Base-by-base conservation (phyloP, 2,797 vertebrate genomes). In the Pantherophis alleghaniensis region DNA sequence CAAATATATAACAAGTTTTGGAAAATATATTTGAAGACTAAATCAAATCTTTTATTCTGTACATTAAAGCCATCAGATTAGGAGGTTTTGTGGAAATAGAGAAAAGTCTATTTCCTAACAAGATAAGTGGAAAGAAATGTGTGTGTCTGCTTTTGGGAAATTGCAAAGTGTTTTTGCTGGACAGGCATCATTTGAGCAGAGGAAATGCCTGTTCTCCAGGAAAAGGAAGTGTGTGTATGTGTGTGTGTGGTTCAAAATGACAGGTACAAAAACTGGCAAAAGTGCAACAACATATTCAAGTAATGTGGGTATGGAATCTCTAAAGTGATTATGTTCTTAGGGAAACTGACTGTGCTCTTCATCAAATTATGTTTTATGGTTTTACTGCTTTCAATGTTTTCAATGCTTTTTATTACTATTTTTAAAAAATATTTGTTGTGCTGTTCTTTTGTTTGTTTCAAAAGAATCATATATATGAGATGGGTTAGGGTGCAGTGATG, bases 21-120 rank as follows among this genome's bases (percentile, higher is more conserved):
- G 93, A 10, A 79, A 92, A 61, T 32, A 24, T 47, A 42, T 63
- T 69, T 92, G 92, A 90, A 86, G 74, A 93, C 88, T 88, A 11
- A 91, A 57, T 88, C 79, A 51, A 86, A 63, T 60, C 94, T 96
- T 93, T 95, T 74, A 57, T 83, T 83, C 91, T 88, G 90, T 0
- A 7, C 95, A 90, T 91, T 93, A 91, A 94, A 95, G 90, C 94
- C 96, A 61, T 93, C 93, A 94, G 92, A 95, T 95, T 94, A 88
- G 51, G 90, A 90, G 83, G 87, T 96, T 93, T 96, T 94, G 95
- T 90, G 94, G 95, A 96, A 97, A 97, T 86, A 95, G 97, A 97
- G 95, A 96, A 95, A 95, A 97, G 93, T 93, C 93, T 90, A 96
- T 96, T 96, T 97, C 95, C 95, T 96, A 96, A 97, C 94, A 94